Evolutionary conservation across 2,888 invertebrate genomes (phyloP).

Genomic region (Oligia fasciuncula): DNA sequence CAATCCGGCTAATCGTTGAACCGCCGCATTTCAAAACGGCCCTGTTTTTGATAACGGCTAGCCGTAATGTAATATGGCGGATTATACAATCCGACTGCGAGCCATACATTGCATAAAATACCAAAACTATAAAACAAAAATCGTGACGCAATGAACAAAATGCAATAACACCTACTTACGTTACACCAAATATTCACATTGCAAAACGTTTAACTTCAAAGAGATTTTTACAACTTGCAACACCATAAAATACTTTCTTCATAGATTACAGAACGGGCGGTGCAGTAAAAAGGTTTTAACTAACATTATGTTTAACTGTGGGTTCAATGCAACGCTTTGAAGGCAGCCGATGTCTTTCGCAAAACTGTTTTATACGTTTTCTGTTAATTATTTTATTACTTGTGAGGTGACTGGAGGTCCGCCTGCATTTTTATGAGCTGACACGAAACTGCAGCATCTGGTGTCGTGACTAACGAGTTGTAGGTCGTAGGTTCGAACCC

Average conservation of each 20-base stretch:
- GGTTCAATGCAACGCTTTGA: conserved; percentile 37
- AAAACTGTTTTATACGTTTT: conserved; percentile 26
- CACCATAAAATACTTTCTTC: conserved; percentile 55
- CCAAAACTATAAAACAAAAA: too few relatives aligned
- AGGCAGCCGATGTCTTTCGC: conserved; percentile 39
- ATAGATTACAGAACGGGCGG: conserved; percentile 23
- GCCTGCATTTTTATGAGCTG: conserved; percentile 15
- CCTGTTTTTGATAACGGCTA: too few relatives aligned
- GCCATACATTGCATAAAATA: too few relatives aligned
- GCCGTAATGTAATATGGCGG: too few relatives aligned
- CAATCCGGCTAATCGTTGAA: too few relatives aligned
- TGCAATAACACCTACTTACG: neutral
- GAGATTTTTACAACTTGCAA: conserved; percentile 36
- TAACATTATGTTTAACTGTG: conserved; percentile 39
- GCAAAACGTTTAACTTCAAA: conserved; percentile 56
- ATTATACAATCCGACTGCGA: too few relatives aligned
- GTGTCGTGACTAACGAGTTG: too few relatives aligned
- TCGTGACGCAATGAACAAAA: neutral
- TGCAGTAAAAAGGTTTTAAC: conserved; percentile 27
- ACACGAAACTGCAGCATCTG: neutral
- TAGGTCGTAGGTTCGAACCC: too few relatives aligned
- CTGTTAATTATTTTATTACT: conserved; percentile 42
- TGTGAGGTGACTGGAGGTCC: conserved; percentile 7
- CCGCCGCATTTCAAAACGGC: too few relatives aligned
- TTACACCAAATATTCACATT: conserved; percentile 28